phyloP scores from a whole-genome alignment of 2,888 invertebrate species.

The Melikaiella ostensackeni region DNA sequence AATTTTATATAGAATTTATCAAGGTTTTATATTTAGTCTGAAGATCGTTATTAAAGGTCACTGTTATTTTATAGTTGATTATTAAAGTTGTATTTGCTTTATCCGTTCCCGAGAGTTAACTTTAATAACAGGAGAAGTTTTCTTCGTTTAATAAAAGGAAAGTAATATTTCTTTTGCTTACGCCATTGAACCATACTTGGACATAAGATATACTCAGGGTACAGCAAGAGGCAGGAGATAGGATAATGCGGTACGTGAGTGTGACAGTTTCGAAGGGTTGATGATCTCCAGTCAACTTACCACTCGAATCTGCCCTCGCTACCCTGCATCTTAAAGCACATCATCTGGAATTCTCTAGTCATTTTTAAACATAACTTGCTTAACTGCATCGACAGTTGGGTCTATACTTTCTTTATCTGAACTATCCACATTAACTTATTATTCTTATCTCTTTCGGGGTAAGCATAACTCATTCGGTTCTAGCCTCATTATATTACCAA shows the following conservation, averaged over 20 bases:
- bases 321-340: conserved; percentile 6
- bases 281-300: conserved; percentile 56
- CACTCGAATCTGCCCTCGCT: conserved; percentile 43
- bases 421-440: too few relatives aligned
- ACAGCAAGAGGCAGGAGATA: conserved; percentile 41
- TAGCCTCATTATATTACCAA: too few relatives aligned
- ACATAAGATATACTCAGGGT: conserved; percentile 14
- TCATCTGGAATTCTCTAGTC: neutral
- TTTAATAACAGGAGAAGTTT: neutral
- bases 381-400: neutral
- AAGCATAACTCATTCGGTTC: too few relatives aligned
- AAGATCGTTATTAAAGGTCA: neutral
- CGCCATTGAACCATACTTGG: conserved; percentile 16
- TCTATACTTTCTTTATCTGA: neutral
- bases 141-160: conserved; percentile 2
- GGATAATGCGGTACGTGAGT: conserved; percentile 51
- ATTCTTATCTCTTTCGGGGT: too few relatives aligned
- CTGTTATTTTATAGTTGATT: neutral
- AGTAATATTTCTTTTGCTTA: conserved; percentile 24
- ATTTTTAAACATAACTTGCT: neutral
- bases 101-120: neutral
- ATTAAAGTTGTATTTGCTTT: neutral
- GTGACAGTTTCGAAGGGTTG: conserved; percentile 59
- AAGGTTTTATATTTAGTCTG: neutral
- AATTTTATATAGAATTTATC: neutral